Conservation (phyloP, 2,113 vertebrate species). For the Ivindomyrus marchei region DNA sequence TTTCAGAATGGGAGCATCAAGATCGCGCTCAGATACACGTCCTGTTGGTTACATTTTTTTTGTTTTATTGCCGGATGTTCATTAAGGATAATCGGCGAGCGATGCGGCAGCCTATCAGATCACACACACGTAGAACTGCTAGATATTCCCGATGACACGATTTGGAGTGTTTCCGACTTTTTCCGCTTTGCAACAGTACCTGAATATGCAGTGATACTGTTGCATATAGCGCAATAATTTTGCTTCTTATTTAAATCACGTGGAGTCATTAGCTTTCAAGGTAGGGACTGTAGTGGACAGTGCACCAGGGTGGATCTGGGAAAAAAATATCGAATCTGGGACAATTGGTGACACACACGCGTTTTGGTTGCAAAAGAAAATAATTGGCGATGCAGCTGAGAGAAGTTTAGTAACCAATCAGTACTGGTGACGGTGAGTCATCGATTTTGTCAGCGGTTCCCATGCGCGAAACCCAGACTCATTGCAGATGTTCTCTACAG, state of each 20-base stretch:
- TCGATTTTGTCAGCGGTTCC: neutral
- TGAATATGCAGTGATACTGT: neutral
- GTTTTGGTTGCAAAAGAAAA: slow-evolving; percentile 21
- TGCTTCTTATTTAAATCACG: neutral
- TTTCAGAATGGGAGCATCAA: neutral
- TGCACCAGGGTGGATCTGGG: neutral
- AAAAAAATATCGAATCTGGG: neutral
- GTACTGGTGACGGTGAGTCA: slow-evolving; percentile 42
- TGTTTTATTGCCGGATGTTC: neutral
- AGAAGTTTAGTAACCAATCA: slow-evolving; percentile 33
- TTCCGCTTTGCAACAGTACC: neutral
- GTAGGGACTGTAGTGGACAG: neutral
- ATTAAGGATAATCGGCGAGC: neutral
- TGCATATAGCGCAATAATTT: neutral
- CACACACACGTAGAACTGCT: neutral
- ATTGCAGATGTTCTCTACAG: slow-evolving; percentile 30
- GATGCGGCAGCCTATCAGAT: neutral
- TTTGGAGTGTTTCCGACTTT: neutral
- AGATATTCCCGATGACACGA: neutral
- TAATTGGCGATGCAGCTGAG: slow-evolving; percentile 13
- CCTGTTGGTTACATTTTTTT: neutral
- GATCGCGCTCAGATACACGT: too few species aligned
- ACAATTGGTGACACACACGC: slow-evolving; percentile 17
- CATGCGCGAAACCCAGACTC: neutral
- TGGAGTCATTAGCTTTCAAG: neutral